Conservation (phyloP, 2,888 invertebrate genomes). For the Parnassius mnemosyne region DNA sequence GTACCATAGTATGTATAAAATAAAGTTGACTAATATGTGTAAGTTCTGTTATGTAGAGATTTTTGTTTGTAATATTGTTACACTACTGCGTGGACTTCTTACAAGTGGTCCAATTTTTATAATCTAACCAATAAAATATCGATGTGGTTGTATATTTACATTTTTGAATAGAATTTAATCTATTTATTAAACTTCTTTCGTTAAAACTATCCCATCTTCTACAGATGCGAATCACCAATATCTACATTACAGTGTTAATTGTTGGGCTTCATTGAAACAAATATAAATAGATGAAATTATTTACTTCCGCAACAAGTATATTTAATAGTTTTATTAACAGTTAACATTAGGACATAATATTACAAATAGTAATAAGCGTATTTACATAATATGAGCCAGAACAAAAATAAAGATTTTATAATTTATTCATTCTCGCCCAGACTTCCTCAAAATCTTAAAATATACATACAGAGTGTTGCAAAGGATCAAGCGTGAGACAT, state of each 20-base stretch:
- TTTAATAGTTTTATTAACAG: not conserved
- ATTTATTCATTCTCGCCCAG: no score
- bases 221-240: slow-evolving; percentile 18
- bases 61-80: slow-evolving; percentile 81
- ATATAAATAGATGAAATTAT: not conserved
- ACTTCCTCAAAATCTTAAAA: no score
- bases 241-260: not conserved
- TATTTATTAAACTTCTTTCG: slow-evolving; percentile 78
- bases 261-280: not conserved
- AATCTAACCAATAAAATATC: slow-evolving; percentile 80
- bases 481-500: no score
- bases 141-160: slow-evolving; percentile 81
- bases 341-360: no score
- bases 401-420: no score
- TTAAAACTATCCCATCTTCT: slow-evolving; percentile 63
- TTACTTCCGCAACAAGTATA: not conserved
- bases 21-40: slow-evolving; percentile 80
- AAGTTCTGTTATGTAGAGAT: slow-evolving; percentile 81
- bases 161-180: slow-evolving; percentile 77
- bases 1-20: slow-evolving; percentile 78
- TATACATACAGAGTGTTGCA: no score
- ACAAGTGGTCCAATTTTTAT: slow-evolving; percentile 79
- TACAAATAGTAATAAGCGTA: no score
- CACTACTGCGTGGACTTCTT: slow-evolving; percentile 74
- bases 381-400: no score